These are phyloP conservation scores for Malurus melanocephalus DNA, from an alignment of 2,113 vertebrate genomes.

Conservation along the genomic window DNA sequence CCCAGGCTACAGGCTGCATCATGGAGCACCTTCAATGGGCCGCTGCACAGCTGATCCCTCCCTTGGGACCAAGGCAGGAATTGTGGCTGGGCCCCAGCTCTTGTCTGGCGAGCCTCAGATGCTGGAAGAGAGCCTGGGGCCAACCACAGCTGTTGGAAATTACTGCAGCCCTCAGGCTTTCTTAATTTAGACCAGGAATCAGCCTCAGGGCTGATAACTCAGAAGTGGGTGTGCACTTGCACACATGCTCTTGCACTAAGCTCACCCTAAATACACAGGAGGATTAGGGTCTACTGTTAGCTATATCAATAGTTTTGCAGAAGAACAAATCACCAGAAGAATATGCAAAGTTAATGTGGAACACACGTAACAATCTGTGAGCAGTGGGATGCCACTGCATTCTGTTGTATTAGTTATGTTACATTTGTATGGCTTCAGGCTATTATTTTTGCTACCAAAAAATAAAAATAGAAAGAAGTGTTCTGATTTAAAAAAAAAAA, in stretches of 20 bases:
- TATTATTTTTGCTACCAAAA: not conserved
- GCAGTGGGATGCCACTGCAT: not conserved
- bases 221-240: not conserved
- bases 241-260: not conserved
- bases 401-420: not conserved
- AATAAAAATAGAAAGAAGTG: not conserved
- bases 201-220: not conserved
- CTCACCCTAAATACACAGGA: not conserved
- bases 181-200: slow-evolving; percentile 2
- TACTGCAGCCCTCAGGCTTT: not conserved
- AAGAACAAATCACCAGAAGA: not conserved
- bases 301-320: not conserved
- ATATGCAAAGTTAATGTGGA: not conserved
- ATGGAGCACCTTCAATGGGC: not conserved
- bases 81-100: not conserved
- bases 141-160: slow-evolving; percentile 23
- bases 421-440: not conserved
- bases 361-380: not conserved
- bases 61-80: not conserved
- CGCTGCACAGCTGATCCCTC: not conserved
- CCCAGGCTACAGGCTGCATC: not conserved
- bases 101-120: not conserved
- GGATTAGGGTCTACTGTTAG: not conserved
- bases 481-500: not conserved
- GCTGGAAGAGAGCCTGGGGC: not conserved